Conservation (phyloP, 2,797 vertebrate species). For the Coracias cyanogaster region DNA sequence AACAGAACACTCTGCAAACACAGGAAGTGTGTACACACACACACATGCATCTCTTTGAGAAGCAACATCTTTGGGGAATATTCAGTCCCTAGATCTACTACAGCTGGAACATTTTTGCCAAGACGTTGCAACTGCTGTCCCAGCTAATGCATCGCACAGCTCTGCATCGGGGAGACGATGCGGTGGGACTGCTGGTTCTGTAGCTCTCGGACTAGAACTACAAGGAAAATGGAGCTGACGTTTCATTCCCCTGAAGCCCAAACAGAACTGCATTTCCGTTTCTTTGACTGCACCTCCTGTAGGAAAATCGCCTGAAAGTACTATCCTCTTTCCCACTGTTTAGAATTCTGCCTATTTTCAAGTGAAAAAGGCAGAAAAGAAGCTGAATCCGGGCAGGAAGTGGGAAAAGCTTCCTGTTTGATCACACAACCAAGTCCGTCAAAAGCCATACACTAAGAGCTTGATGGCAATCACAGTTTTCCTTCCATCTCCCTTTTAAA, state of each 20-base stretch:
- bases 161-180: slow-evolving; percentile 56
- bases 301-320: background rate
- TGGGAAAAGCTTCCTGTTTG: background rate
- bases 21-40: background rate
- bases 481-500: too few species aligned
- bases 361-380: background rate
- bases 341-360: background rate
- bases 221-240: background rate
- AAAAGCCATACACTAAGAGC: too few species aligned
- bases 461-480: too few species aligned
- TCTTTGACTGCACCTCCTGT: background rate
- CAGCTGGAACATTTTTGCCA: slow-evolving; percentile 89
- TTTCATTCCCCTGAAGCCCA: background rate
- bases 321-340: background rate
- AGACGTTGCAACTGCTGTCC: slow-evolving; percentile 87
- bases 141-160: slow-evolving; percentile 86
- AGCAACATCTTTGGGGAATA: background rate
- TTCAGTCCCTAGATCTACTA: background rate
- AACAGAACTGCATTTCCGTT: background rate
- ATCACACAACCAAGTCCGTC: background rate
- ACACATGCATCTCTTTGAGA: accelerated
- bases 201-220: slow-evolving; percentile 72
- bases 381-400: background rate
- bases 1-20: background rate
- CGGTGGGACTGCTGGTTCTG: slow-evolving; percentile 53